Conservation (phyloP, 2,888 invertebrate species). For the Ypsolopha sequella region DNA sequence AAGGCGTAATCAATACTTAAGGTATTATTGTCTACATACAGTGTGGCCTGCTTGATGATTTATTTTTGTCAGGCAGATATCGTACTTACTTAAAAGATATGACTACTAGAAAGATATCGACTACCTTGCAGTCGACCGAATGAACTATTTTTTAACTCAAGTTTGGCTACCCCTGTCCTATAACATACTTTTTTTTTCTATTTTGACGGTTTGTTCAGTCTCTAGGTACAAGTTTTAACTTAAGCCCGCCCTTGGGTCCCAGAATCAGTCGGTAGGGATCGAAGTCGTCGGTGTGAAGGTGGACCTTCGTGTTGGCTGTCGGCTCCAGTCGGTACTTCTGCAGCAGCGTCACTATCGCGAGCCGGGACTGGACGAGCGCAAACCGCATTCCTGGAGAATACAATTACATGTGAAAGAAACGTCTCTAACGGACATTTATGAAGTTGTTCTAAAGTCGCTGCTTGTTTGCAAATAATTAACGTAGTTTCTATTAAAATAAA, state of each 20-base stretch:
- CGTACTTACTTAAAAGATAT: too few species aligned
- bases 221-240: neutral
- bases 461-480: neutral
- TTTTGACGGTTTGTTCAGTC: neutral
- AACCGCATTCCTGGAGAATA: slow-evolving; percentile 4
- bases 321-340: slow-evolving; percentile 6
- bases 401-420: slow-evolving; percentile 1
- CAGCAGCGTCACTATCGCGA: slow-evolving; percentile 5
- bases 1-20: too few species aligned
- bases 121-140: too few species aligned
- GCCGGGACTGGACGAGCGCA: slow-evolving; percentile 6
- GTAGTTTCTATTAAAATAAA: neutral
- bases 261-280: neutral
- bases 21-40: too few species aligned
- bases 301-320: slow-evolving; percentile 1
- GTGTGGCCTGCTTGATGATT: too few species aligned
- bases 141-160: too few species aligned
- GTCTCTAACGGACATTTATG: neutral
- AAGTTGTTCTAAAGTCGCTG: neutral
- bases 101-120: too few species aligned
- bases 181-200: too few species aligned
- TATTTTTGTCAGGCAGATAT: too few species aligned
- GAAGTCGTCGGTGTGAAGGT: neutral
- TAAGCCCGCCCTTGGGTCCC: neutral
- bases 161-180: too few species aligned